phyloP scores from a whole-genome alignment of 2,113 vertebrate genomes.

The Sapajus apella region DNA sequence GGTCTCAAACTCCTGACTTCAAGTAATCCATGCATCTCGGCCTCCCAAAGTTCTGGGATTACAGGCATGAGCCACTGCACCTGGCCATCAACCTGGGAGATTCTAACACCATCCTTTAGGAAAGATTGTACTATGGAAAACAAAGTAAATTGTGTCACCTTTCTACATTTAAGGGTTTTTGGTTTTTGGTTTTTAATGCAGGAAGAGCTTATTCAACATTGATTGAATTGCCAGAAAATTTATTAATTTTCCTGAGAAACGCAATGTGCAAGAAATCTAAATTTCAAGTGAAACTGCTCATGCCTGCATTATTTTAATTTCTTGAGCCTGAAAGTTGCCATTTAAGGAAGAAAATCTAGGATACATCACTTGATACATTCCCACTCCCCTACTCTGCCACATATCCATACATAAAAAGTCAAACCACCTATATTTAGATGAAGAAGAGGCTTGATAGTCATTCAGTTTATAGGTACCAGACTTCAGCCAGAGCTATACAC shows the following conservation, averaged over 20 bases:
- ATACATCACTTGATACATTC: neutral
- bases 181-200: neutral
- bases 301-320: neutral
- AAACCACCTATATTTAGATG: neutral
- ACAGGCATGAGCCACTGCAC: too few species aligned
- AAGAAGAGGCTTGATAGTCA: neutral
- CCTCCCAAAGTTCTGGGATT: too few species aligned
- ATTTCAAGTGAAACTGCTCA: neutral
- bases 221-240: neutral
- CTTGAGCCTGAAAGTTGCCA: neutral
- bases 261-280: neutral
- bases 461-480: neutral
- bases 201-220: neutral
- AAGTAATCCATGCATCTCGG: too few species aligned
- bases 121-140: neutral
- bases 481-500: neutral
- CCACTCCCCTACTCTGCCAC: too few species aligned
- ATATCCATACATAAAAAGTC: neutral
- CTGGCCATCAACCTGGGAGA: too few species aligned
- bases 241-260: neutral
- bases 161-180: neutral
- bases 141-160: neutral
- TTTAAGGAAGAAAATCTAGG: conserved; percentile 35
- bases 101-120: neutral
- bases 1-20: too few species aligned